Percentiles rank a stretch among this genome's conserved stretches.
Evolutionary conservation across 2,888 invertebrate species (phyloP).

Genomic region (Galerucella pusilla): DNA sequence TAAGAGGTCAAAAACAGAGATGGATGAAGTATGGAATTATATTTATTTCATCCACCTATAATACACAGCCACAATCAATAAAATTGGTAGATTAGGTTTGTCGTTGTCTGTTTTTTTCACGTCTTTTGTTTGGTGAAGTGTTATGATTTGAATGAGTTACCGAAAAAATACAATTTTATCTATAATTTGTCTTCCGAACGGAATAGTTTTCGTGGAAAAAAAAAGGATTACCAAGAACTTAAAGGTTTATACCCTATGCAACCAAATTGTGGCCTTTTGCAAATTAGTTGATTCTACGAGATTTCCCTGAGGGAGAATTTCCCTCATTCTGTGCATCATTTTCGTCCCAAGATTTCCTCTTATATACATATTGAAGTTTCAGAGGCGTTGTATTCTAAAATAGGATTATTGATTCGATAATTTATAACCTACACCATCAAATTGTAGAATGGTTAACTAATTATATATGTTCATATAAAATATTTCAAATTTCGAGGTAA

Average conservation of each 20-base stretch:
- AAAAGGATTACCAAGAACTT: background rate
- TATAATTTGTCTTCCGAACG: background rate
- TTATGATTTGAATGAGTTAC: no score
- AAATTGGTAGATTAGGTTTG: no score
- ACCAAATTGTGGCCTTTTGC: conserved; percentile 47
- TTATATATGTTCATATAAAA: no score
- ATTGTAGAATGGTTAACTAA: no score
- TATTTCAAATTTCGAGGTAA: no score
- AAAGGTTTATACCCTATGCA: background rate
- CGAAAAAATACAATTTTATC: background rate
- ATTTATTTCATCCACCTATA: no score
- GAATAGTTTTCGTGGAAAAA: background rate
- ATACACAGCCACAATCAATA: no score
- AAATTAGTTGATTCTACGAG: conserved; percentile 53
- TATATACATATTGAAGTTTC: conserved; percentile 47
- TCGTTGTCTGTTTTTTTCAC: no score
- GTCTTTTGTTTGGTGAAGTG: no score
- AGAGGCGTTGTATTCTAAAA: conserved; percentile 5
- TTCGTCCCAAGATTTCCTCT: conserved; percentile 43
- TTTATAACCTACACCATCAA: no score
- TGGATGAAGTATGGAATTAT: no score
- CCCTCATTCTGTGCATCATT: conserved; percentile 39
- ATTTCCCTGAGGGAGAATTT: conserved; percentile 56
- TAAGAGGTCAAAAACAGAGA: no score
- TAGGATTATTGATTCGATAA: background rate